Evolutionary conservation across 1,140 invertebrate genomes (phyloP).

Genomic region (Euwallacea similis): DNA sequence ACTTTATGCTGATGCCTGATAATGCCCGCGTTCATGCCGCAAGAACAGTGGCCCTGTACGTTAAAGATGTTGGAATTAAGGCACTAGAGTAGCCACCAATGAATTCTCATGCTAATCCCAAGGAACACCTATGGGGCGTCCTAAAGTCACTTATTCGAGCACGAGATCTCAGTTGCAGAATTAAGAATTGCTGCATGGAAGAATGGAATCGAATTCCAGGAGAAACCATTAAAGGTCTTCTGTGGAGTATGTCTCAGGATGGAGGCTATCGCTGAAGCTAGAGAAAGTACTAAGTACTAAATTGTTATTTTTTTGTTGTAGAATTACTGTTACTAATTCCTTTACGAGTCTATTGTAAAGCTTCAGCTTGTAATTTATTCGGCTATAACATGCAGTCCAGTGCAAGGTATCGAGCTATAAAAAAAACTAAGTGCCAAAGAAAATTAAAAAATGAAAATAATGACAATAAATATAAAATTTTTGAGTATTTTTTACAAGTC

Average conservation of each 20-base stretch:
- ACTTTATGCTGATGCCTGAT: slow-evolving; percentile 26
- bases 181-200: slow-evolving; percentile 23
- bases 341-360: neutral
- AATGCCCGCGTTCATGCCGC: neutral
- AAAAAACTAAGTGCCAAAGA: neutral
- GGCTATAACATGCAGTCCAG: neutral
- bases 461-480: too few relatives aligned
- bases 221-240: slow-evolving; percentile 29
- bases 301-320: slow-evolving; percentile 17
- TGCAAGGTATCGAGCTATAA: neutral
- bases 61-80: slow-evolving; percentile 1
- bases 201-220: slow-evolving; percentile 28
- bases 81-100: neutral
- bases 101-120: slow-evolving; percentile 19
- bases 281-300: neutral
- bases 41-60: slow-evolving; percentile 12
- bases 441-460: too few relatives aligned
- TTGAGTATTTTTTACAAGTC: too few relatives aligned
- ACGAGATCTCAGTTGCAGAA: slow-evolving; percentile 25
- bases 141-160: slow-evolving; percentile 21
- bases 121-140: slow-evolving; percentile 24
- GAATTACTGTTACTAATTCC: slow-evolving; percentile 1
- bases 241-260: slow-evolving; percentile 31
- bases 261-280: slow-evolving; percentile 25
- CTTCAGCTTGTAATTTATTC: neutral